Base-by-base conservation (phyloP, 2,888 invertebrate species). In the Pachycephus smyrnensis region DNA sequence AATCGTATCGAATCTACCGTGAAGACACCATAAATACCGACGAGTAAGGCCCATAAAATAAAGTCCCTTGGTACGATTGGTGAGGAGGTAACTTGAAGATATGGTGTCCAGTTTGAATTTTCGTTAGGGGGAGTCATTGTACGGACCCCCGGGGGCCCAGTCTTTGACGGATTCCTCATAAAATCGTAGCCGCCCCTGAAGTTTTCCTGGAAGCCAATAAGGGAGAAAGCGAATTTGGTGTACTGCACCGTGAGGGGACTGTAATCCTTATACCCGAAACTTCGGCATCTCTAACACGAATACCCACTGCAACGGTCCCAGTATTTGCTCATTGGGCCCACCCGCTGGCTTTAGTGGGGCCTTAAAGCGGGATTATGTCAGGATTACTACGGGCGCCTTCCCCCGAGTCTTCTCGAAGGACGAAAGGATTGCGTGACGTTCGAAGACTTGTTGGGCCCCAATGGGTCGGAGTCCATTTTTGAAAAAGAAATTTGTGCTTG, bases 161-260 rank as follows among this genome's bases (percentile, higher is more conserved):
- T 88, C 87, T 89, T 89, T 90, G 90, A 90, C 89, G 87, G 88
- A 90, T 88, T 86, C 89, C 83, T 88, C 89, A 86, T 90, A 90
- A 90, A 90, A 55, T 55, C 55, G 23, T 55, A 55, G 15, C 86
- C 87, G 84, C 80, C 83, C 82, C 77, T 84, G 81, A 81, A 82
- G 82, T 81, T 83, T 89, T 89, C 88, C 85, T 76, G 82, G 86
- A 88, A 88, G 79, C 23, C 55, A 23, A 23, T 55, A 23, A 55
- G 80, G 83, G 85, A 80, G 86, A 84, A 84, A 85, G 85, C 84
- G 81, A 86, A 84, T 86, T 84, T 83, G 82, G 82, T 82, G 79
- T 81, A 82, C 76, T 75, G 77, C 76, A 77, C 69, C 55, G 80
- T 73, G 73, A 37, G 30, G 33, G 40, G 76, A 74, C 73, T 33